Evolutionary conservation across 2,797 vertebrate genomes (phyloP), one percentile per base, ranked within the genome.

Genomic region (Xiphorhynchus erythropygius): DNA sequence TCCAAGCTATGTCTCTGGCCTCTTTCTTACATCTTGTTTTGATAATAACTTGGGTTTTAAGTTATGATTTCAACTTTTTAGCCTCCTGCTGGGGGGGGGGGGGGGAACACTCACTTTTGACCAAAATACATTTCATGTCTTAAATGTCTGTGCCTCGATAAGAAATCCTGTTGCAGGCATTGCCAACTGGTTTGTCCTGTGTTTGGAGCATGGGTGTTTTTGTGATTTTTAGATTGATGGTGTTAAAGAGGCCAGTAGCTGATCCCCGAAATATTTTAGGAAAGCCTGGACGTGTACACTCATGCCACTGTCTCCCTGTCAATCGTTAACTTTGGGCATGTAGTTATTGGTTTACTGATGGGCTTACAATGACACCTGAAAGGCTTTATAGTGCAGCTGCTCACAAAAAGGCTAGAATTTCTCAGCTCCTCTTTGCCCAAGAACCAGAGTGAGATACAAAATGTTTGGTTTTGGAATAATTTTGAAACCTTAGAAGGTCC

Each of bases 1-100:
- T 71, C 44, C 33, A 49, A 60, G 19, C 27, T 78, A 7, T 35
- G 11, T 64, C 32, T 78, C n/a, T 28, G 28, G 62, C 24, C 5
- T 84, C 24, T 68, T 94, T 68, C 28, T 87, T 77, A 24, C 19
- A 28, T 85, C 28, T 67, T 76, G 12, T 82, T 87, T 82, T 70
- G 56, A 7, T 89, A 62, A 19, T 44, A 83, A 65, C 10, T 73
- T 89, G 42, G 18, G 59, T 90, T 47, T 86, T 76, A 52, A 84
- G 28, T 77, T 4, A 27, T 23, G 10, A 82, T 82, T 47, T 89
- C 44, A 87, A 33, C 35, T 82, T 76, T 79, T 56, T 64, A 57
- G 8, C 41, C 18, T 82, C 24, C 44, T 59, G 18, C 57, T 92
- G 35, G 21, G 50, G 70, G 18, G 70, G 11, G 35, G 35, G 35